Evolutionary conservation across 2,888 invertebrate species (phyloP), one percentile per base, ranked within the genome.

Genomic region (Chironomus tentans): DNA sequence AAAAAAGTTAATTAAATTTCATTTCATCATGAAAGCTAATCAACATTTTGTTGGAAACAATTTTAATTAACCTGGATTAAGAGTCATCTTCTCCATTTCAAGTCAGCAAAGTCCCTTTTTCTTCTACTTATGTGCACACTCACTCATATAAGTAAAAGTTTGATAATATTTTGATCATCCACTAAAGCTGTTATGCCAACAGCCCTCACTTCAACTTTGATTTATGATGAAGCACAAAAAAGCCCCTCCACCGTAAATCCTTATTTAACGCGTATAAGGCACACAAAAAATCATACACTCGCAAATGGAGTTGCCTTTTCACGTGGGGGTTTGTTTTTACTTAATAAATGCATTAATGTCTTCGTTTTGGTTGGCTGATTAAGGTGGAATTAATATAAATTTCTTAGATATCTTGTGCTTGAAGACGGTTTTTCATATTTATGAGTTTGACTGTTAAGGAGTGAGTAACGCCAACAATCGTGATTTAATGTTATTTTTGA

Each of bases 41-140:
- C 70, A 70, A 70, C 50, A 24, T 56, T 56, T 70, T 50, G 70
- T 62, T 72, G 28, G n/a, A 62, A 72, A 72, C 72, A 72, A 72
- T 72, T 72, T 72, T 72, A 72, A 72, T 72, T 72, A 72, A 72
- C 72, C 70, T 70, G 48, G 70, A 70, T 70, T 70, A 70, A 38
- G 70, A 18, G 70, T 70, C 72, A 50, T 10, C 24, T 24, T 65
- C 50, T 50, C 38, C 56, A 18, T 56, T 18, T 56, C 15, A 56
- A 15, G 2, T 56, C n/a, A n/a, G 13, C n/a, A 28, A 38, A 38
- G 56, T 56, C 56, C 28, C 38, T 56, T 56, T 18, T 56, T 18
- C 56, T 56, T 56, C 56, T 56, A 56, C 56, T 56, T 15, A 56
- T 56, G 38, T 38, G 38, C 38, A 38, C 38, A 38, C 10, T 38